Percentiles rank a stretch among this genome's conserved stretches.
Evolutionary conservation across 1,140 invertebrate species (phyloP).

Genomic region (Teleogryllus occipitalis): DNA sequence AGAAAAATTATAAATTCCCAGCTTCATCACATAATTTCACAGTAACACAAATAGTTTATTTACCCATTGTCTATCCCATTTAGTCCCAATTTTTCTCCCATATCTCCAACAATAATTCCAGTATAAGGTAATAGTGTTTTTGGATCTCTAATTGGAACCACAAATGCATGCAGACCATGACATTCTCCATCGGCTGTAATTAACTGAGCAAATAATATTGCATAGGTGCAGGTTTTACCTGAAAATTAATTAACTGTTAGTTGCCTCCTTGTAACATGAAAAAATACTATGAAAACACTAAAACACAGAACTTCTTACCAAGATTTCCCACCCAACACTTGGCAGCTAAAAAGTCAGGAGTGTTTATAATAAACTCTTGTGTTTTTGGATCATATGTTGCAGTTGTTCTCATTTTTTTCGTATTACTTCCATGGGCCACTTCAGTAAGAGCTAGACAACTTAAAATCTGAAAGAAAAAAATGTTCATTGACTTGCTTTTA

Average conservation of each 20-base stretch:
- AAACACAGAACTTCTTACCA: slow-evolving; percentile 42
- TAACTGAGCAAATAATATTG: slow-evolving; percentile 82
- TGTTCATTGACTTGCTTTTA: too few relatives aligned
- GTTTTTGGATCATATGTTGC: slow-evolving; percentile 74
- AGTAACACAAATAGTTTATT: not conserved
- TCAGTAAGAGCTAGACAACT: slow-evolving; percentile 88
- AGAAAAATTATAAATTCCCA: not conserved
- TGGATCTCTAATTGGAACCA: slow-evolving; percentile 72
- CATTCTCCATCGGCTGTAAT: slow-evolving; percentile 67
- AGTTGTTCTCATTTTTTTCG: slow-evolving; percentile 80
- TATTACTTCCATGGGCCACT: slow-evolving; percentile 88
- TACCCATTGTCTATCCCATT: slow-evolving; percentile 87
- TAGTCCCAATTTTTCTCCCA: slow-evolving; percentile 80
- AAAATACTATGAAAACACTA: not conserved
- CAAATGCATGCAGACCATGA: slow-evolving; percentile 80
- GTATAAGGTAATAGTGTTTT: slow-evolving; percentile 62
- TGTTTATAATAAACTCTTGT: slow-evolving; percentile 79
- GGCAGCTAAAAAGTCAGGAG: slow-evolving; percentile 86
- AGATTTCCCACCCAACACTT: slow-evolving; percentile 93
- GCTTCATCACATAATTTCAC: not conserved
- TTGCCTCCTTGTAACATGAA: too few relatives aligned
- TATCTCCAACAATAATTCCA: slow-evolving; percentile 65
- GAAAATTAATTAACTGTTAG: slow-evolving; percentile 10
- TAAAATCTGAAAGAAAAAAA: slow-evolving; percentile 43
- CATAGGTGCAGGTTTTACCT: slow-evolving; percentile 74